These are phyloP conservation scores for Sebastolobus altivelis DNA, from an alignment of 2,797 vertebrate genomes.

Conservation along the genomic window DNA sequence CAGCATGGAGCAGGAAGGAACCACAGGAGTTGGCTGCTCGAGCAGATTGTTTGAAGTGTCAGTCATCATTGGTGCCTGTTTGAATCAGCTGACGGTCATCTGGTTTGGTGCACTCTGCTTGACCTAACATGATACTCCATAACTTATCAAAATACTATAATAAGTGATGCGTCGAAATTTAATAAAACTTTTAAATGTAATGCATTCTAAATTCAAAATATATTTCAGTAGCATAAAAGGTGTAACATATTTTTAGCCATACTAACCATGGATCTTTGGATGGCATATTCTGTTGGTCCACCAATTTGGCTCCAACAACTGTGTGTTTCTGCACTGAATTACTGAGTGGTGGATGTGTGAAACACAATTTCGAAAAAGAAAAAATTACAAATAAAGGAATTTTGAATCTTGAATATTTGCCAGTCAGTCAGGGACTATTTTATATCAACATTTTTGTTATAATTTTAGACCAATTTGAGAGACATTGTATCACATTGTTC, in stretches of 20 bases:
- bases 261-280: no score
- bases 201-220: background rate
- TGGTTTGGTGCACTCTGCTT: slow-evolving; percentile 42
- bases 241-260: background rate
- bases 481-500: background rate
- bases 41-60: slow-evolving; percentile 50
- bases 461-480: background rate
- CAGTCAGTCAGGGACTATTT: background rate
- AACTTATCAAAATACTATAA: slow-evolving; percentile 39
- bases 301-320: background rate
- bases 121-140: slow-evolving; percentile 35
- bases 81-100: slow-evolving; percentile 55
- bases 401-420: background rate
- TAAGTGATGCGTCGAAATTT: background rate
- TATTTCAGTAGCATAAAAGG: background rate
- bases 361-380: no score
- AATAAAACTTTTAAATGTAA: background rate
- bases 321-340: background rate
- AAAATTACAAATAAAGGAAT: no score
- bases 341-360: no score
- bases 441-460: background rate
- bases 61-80: slow-evolving; percentile 40
- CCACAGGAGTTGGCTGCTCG: slow-evolving; percentile 30
- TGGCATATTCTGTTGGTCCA: background rate
- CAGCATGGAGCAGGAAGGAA: slow-evolving; percentile 42